Percentiles rank a stretch among this genome's conserved stretches.
Evolutionary conservation across 2,797 vertebrate genomes (phyloP).

Genomic region (Acanthurus tractus): DNA sequence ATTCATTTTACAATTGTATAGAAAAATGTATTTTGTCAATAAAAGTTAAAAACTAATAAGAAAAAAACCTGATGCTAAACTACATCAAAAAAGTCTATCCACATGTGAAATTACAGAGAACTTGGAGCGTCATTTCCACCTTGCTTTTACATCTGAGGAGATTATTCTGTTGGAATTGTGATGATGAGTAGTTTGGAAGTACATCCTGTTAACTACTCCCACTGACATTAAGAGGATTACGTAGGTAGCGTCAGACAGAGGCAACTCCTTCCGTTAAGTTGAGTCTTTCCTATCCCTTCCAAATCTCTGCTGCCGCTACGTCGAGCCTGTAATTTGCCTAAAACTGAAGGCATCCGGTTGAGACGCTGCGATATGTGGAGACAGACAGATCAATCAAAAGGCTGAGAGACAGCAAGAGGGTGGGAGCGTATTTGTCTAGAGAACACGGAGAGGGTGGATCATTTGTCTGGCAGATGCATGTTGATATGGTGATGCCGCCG

Average conservation of each 20-base stretch:
- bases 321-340: constrained; percentile 83
- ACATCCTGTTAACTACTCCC: constrained; percentile 87
- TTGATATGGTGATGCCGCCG: constrained; percentile 74
- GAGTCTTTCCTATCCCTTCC: constrained; percentile 82
- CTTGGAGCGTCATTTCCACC: constrained; percentile 70
- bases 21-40: constrained; percentile 5
- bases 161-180: constrained; percentile 83
- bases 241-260: constrained; percentile 83
- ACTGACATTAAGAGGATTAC: constrained; percentile 89
- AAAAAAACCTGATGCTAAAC: constrained; percentile 62
- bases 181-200: constrained; percentile 86
- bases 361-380: constrained; percentile 63
- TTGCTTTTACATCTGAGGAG: constrained; percentile 79
- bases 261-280: constrained; percentile 83
- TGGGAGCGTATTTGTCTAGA: constrained; percentile 81
- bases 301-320: constrained; percentile 78
- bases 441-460: constrained; percentile 84
- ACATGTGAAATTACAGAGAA: constrained; percentile 57
- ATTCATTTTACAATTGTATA: neutral
- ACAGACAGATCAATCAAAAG: constrained; percentile 77
- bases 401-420: constrained; percentile 77
- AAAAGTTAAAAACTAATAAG: constrained; percentile 19
- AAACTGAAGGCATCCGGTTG: constrained; percentile 81
- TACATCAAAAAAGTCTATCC: constrained; percentile 62
- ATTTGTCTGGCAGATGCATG: constrained; percentile 83